Percentiles rank a stretch among this genome's conserved stretches.
These are phyloP conservation scores for Amblyornis subalaris DNA, from an alignment of 2,113 vertebrate species.

Conservation along the genomic window DNA sequence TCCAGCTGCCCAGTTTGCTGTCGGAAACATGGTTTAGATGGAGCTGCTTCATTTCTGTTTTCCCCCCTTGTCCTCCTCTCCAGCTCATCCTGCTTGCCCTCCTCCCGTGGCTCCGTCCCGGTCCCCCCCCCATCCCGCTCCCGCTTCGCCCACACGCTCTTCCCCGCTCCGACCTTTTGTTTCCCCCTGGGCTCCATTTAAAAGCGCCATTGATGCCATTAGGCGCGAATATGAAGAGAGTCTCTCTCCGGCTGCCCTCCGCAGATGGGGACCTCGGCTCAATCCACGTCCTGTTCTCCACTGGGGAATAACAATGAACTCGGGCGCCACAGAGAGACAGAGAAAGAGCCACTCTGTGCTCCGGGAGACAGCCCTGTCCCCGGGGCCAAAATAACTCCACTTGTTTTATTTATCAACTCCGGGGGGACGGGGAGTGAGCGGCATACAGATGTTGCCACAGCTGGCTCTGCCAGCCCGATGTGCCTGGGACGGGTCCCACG, in stretches of 20 bases:
- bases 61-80: background rate
- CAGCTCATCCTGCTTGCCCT: background rate
- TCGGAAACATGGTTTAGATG: background rate
- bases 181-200: background rate
- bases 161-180: constrained; percentile 25
- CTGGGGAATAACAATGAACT: constrained; percentile 58
- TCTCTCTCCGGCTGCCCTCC: constrained; percentile 21
- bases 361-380: constrained; percentile 57
- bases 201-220: constrained; percentile 36
- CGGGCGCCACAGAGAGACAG: background rate
- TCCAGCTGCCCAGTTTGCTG: background rate
- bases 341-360: constrained; percentile 72
- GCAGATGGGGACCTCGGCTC: constrained; percentile 64
- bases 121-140: background rate
- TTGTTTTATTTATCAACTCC: constrained; percentile 72
- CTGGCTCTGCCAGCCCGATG: constrained; percentile 2
- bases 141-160: background rate
- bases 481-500: background rate
- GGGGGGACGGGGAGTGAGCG: background rate
- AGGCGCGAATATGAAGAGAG: constrained; percentile 5
- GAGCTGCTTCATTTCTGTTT: background rate
- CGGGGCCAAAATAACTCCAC: constrained; percentile 68
- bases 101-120: background rate
- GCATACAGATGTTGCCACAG: constrained; percentile 66
- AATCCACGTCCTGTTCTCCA: constrained; percentile 69